Evolutionary conservation across 2,113 vertebrate species (phyloP), one percentile per base, ranked within the genome.

Genomic region (Colistium nudipinnis): DNA sequence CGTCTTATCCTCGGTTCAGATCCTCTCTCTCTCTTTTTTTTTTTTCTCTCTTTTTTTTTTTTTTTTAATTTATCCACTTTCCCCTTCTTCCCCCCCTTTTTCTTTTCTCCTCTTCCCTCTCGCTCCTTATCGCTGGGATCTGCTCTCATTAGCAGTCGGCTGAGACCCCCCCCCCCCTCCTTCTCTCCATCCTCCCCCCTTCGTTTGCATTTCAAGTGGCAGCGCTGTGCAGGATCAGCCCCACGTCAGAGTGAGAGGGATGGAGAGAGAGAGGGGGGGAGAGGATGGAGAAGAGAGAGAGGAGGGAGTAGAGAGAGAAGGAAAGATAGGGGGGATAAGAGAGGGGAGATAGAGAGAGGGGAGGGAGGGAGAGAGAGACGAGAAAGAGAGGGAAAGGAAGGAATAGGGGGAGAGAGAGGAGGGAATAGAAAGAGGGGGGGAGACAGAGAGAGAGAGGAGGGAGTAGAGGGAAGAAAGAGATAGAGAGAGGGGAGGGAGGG

Each of bases 191-290:
- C 4, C 16, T 2, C 28, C 53, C 20, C 13, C 20, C 53, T 13
- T 96, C 94, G 94, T 98, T 99, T 98, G 96, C 96, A 98, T 99
- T 98, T 99, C 96, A 98, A 99, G 97, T 98, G 94, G 93, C 90
- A 91, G 93, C 92, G 92, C 92, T 92, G 92, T 94, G 88, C 92
- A 90, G 93, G 93, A 94, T 93, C 93, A 90, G 93, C 93, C 80
- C 45, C 38, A 53, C 68, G 33, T 81, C 78, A 85, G 63, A 57
- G 65, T 78, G 62, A 82, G 62, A 82, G 74, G 80, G 48, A 71
- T 54, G 57, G 71, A 62, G 48, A 25, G 47, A 36, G 66, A 66
- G 41, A 51, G 38, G 39, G 43, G 31, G 36, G 16, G 62, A 20
- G 22, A 33, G 31, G 31, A 9, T 6, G 31, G 31, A 9, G 9